Evolutionary conservation across 2,113 vertebrate species (phyloP).

Genomic region (Coregonus clupeaformis): DNA sequence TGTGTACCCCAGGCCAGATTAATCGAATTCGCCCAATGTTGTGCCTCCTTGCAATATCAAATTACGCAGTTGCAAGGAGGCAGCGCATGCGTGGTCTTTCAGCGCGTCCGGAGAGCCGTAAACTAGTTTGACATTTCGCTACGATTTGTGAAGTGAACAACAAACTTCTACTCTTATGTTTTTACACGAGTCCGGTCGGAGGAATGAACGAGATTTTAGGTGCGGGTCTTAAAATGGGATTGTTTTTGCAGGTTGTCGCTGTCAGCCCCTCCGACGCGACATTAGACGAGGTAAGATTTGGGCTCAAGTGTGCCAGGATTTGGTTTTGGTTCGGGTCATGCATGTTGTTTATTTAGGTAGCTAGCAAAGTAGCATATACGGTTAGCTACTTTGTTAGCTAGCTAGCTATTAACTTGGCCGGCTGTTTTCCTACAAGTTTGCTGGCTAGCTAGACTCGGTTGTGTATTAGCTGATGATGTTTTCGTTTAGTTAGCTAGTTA

Average conservation of each 20-base stretch:
- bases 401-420: no score
- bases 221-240: slow-evolving; percentile 66
- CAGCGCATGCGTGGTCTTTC: slow-evolving; percentile 56
- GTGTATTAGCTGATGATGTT: no score
- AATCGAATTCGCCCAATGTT: no score
- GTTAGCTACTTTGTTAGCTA: slow-evolving; percentile 9
- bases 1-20: no score
- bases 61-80: slow-evolving; percentile 47
- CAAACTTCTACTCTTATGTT: slow-evolving; percentile 28
- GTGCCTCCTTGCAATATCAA: slow-evolving; percentile 44
- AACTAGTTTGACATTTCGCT: slow-evolving; percentile 30
- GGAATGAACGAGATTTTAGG: slow-evolving; percentile 56
- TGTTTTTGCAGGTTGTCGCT: slow-evolving; percentile 70
- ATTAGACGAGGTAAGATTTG: slow-evolving; percentile 67
- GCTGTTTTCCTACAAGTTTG: no score
- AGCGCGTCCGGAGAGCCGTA: slow-evolving; percentile 13
- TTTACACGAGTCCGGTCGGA: slow-evolving; percentile 35
- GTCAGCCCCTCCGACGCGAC: slow-evolving; percentile 66
- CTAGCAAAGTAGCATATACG: slow-evolving; percentile 10
- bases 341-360: neutral
- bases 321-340: slow-evolving; percentile 5
- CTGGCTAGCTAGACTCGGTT: no score
- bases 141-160: slow-evolving; percentile 7
- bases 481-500: no score
- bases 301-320: slow-evolving; percentile 18